phyloP scores from a whole-genome alignment of 2,797 vertebrate species.

The Galaxias olidus region DNA sequence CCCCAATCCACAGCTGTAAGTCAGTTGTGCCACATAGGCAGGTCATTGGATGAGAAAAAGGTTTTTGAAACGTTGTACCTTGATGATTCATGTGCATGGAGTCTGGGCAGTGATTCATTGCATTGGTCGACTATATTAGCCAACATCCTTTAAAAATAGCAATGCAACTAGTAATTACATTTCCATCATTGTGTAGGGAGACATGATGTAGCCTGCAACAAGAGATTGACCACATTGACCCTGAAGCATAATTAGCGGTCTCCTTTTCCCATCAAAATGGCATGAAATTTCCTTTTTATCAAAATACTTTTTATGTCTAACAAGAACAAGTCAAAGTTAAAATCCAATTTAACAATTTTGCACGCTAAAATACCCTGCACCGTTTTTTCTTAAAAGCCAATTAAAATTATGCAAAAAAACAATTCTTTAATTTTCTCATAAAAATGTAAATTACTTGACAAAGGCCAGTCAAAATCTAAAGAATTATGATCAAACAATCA shows the following conservation, averaged over 20 bases:
- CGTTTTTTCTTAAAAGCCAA: conserved; percentile 60
- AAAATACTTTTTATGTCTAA: conserved; percentile 48
- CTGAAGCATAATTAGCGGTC: conserved; percentile 31
- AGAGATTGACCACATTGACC: conserved; percentile 51
- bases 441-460: conserved; percentile 73
- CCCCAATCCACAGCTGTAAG: too few species aligned
- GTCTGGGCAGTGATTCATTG: too few species aligned
- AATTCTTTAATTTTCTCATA: conserved; percentile 76
- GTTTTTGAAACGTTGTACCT: too few species aligned
- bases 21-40: too few species aligned
- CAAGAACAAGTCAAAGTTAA: conserved; percentile 58
- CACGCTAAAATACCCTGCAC: conserved; percentile 62
- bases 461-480: conserved; percentile 52
- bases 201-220: conserved; percentile 48
- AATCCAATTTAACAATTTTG: conserved; percentile 70
- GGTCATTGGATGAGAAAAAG: too few species aligned
- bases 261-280: conserved; percentile 52
- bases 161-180: conserved; percentile 33
- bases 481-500: conserved; percentile 53
- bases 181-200: conserved; percentile 57
- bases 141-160: too few species aligned
- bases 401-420: conserved; percentile 68
- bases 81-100: too few species aligned
- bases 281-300: conserved; percentile 62
- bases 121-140: too few species aligned